Evolutionary conservation across 1,140 invertebrate species (phyloP).

Genomic region (Pararge aegeria): DNA sequence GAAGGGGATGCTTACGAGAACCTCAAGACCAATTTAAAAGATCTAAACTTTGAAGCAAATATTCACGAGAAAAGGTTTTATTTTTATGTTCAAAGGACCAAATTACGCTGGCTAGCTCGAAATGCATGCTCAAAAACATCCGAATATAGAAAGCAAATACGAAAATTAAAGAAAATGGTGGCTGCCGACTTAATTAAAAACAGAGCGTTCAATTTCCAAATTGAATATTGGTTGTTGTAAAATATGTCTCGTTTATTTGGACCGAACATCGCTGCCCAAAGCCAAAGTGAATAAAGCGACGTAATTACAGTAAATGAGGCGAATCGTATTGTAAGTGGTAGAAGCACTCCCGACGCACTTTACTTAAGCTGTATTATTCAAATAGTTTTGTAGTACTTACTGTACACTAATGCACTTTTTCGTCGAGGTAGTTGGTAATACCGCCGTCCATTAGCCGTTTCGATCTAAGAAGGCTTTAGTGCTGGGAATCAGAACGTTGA

Average conservation of each 20-base stretch:
- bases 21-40: constrained; percentile 46
- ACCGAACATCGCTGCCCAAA: constrained; percentile 37
- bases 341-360: constrained; percentile 61
- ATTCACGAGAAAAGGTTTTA: neutral
- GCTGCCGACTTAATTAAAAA: constrained; percentile 28
- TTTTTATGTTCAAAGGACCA: constrained; percentile 7
- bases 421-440: constrained; percentile 64
- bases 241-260: constrained; percentile 27
- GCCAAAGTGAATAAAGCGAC: constrained; percentile 43
- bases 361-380: constrained; percentile 68
- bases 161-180: constrained; percentile 37
- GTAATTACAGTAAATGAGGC: constrained; percentile 64
- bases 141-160: constrained; percentile 30
- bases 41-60: constrained; percentile 23
- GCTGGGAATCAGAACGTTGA: constrained; percentile 45
- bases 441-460: constrained; percentile 66
- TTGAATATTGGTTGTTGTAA: constrained; percentile 27
- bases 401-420: constrained; percentile 73
- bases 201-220: constrained; percentile 23
- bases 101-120: constrained; percentile 16
- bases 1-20: constrained; percentile 52
- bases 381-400: constrained; percentile 72
- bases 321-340: constrained; percentile 62
- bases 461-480: constrained; percentile 52
- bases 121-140: constrained; percentile 20